Percentiles rank a stretch among this genome's conserved stretches.
Evolutionary conservation across 2,113 vertebrate species (phyloP).

Genomic region (Pongo abelii): DNA sequence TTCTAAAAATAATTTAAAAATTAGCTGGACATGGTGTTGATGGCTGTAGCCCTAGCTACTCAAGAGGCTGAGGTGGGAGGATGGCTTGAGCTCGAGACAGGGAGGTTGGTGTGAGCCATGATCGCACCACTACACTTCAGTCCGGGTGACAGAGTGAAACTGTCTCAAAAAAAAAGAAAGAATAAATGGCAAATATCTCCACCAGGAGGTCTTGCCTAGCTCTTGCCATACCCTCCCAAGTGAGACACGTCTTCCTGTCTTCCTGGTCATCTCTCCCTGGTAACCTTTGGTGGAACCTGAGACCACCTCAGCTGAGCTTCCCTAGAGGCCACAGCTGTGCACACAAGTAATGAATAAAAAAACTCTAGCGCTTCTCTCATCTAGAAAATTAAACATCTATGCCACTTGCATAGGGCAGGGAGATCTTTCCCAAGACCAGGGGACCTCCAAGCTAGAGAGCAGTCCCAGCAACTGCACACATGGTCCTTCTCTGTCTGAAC

Average conservation of each 20-base stretch:
- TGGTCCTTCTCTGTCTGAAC: neutral
- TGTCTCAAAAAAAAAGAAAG: too few species aligned
- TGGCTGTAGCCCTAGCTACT: too few species aligned
- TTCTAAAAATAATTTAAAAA: too few species aligned
- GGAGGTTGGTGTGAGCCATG: too few species aligned
- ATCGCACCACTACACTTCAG: too few species aligned
- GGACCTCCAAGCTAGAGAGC: neutral
- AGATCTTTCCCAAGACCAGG: too few species aligned
- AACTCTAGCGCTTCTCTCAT: too few species aligned
- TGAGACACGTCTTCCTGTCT: neutral
- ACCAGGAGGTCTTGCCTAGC: neutral
- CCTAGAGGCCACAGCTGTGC: neutral
- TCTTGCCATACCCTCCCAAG: accelerated
- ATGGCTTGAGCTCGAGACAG: too few species aligned
- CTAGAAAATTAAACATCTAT: neutral
- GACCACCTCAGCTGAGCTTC: neutral
- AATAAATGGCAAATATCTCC: too few species aligned
- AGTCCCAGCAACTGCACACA: neutral
- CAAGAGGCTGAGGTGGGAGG: too few species aligned
- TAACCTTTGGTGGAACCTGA: neutral
- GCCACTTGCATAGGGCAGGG: neutral
- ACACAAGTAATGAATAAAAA: neutral
- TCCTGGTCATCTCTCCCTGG: neutral
- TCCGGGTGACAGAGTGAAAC: too few species aligned
- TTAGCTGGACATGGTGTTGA: too few species aligned